Base-by-base conservation (phyloP, 2,888 invertebrate species). In the Steinernema carpocapsae region DNA sequence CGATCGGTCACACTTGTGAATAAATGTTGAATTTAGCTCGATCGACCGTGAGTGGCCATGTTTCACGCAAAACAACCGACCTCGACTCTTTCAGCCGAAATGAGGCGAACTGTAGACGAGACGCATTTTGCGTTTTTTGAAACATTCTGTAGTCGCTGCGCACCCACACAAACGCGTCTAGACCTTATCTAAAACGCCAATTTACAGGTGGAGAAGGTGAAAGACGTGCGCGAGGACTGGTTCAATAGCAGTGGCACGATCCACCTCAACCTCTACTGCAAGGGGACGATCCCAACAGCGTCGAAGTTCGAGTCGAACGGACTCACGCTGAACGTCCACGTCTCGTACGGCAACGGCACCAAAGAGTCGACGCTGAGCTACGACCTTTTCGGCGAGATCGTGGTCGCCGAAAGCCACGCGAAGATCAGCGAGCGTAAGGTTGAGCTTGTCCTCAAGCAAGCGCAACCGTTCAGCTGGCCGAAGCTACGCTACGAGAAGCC, bases 281-380 rank as follows among this genome's bases (percentile, higher is more conserved):
- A 79, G 90, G 92, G 93, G 82, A 93, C 94, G 87, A 92, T 94
- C 82, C 94, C 95, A 12, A 90, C 91, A 22, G 88, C 91, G 75
- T 94, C 94, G 77, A 89, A 88, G 73, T 90, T 99, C 0, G 92
- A 93, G 89, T 89, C 94, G 26, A 97, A 94, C 89, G 93, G 94
- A 17, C 92, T 97, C 64, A 91, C 76, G 2, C 83, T 83, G 19
- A 72, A 79, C 17, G 82, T 79, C 6, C 51, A 59, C 7, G 26
- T 87, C 43, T 78, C 79, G 24, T 84, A 85, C 74, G 83, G 82
- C 26, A 86, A 84, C 73, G 87, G 87, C 37, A 48, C 48, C 14
- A 82, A 83, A 71, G 78, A 84, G 73, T 80, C 82, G 0, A 64
- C 70, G 0, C 24, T 83, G n/a, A 72, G 76, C 22, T 85, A 84